These are phyloP conservation scores for Phengaris arion DNA, from an alignment of 2,888 invertebrate species.

Conservation along the genomic window DNA sequence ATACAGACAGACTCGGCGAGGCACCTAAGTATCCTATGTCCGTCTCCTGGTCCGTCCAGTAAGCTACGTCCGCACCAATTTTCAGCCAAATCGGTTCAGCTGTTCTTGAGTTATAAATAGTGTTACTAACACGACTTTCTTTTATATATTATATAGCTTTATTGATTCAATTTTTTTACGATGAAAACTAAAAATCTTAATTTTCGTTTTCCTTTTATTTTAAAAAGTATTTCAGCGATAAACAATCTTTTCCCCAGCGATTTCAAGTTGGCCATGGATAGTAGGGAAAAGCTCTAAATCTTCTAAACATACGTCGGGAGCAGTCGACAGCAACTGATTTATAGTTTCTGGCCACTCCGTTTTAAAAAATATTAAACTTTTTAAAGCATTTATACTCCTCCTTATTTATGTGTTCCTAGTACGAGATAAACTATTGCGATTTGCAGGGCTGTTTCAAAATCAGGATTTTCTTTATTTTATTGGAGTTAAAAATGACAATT, in stretches of 20 bases:
- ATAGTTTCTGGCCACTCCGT: constrained; percentile 39
- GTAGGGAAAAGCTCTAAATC: constrained; percentile 45
- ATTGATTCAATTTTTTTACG: background rate
- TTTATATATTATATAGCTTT: too few relatives aligned
- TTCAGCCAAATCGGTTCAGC: too few relatives aligned
- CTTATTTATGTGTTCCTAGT: constrained; percentile 21
- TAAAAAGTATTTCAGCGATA: constrained; percentile 20
- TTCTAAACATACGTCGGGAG: constrained; percentile 38
- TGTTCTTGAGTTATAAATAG: too few relatives aligned
- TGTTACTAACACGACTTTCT: too few relatives aligned
- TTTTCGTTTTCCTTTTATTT: background rate
- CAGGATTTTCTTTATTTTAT: too few relatives aligned
- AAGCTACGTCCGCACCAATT: too few relatives aligned
- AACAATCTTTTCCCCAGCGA: constrained; percentile 29
- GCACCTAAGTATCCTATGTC: too few relatives aligned
- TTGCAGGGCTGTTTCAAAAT: constrained; percentile 3
- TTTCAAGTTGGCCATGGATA: constrained; percentile 32
- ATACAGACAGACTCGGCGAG: too few relatives aligned
- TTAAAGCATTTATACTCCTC: constrained; percentile 27
- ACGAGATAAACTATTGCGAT: constrained; percentile 11
- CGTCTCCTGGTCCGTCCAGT: too few relatives aligned
- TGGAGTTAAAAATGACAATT: too few relatives aligned
- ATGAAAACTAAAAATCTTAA: background rate
- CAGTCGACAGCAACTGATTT: constrained; percentile 43
- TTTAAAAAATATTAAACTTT: constrained; percentile 33